A percentile compares a stretch with the other conserved stretches of the same genome.
These are phyloP conservation scores for Geotrypetes seraphini DNA, from an alignment of 2,797 vertebrate genomes.

Conservation along the genomic window DNA sequence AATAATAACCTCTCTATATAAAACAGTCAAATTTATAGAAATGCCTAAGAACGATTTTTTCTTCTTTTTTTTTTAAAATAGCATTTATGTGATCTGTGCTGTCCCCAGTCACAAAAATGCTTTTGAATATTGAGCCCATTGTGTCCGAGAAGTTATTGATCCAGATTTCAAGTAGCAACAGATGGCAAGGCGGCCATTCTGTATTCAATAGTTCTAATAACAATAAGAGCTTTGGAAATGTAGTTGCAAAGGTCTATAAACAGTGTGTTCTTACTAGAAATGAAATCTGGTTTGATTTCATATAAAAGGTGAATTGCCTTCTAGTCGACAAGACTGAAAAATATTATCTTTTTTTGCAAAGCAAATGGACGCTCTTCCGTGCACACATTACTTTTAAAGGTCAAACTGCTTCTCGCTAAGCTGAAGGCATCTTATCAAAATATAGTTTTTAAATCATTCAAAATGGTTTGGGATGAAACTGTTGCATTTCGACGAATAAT, in stretches of 20 bases:
- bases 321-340: not conserved
- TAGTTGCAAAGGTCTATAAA: not conserved
- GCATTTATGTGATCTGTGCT: too few species aligned
- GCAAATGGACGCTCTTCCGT: not conserved
- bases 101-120: too few species aligned
- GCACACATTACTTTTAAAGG: conserved; percentile 10
- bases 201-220: too few species aligned
- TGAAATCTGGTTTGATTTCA: not conserved
- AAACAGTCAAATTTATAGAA: too few species aligned
- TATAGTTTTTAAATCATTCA: conserved; percentile 10
- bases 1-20: too few species aligned
- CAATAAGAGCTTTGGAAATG: not conserved
- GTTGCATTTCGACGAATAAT: conserved; percentile 13
- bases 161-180: too few species aligned
- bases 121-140: too few species aligned
- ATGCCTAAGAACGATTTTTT: too few species aligned
- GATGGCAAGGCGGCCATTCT: too few species aligned
- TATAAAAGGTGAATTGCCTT: not conserved
- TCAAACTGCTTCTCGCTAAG: conserved; percentile 11
- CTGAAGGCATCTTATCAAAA: conserved; percentile 15
- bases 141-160: too few species aligned
- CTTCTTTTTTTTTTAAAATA: too few species aligned
- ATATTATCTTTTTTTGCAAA: not conserved
- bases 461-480: conserved; percentile 20
- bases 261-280: not conserved